phyloP scores from a whole-genome alignment of 2,113 vertebrate genomes.

The Cyphomyrus plagiostoma region DNA sequence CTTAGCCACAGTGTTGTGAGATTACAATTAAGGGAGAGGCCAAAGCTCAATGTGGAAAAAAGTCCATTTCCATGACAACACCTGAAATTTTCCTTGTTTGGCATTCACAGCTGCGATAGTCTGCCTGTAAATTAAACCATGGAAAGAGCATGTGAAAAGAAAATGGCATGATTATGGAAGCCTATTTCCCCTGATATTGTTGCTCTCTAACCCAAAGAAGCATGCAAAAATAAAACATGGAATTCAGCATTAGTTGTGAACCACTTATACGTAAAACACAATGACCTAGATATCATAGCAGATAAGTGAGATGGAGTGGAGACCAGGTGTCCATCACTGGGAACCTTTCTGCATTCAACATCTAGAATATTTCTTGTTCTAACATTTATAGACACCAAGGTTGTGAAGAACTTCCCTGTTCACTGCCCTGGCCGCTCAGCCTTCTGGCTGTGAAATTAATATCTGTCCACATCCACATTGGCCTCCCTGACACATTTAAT shows the following conservation, averaged over 20 bases:
- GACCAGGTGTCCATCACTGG: neutral
- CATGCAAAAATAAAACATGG: neutral
- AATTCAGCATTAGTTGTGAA: neutral
- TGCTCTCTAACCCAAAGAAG: neutral
- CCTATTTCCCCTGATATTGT: neutral
- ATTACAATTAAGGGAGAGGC: neutral
- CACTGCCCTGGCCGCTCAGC: neutral
- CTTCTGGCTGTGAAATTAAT: constrained; percentile 11
- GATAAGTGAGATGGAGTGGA: neutral
- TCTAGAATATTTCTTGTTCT: neutral
- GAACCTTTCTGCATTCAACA: neutral
- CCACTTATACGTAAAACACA: neutral
- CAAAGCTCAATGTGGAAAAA: constrained; percentile 7
- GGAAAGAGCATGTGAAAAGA: neutral
- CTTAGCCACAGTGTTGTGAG: neutral
- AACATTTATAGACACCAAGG: neutral
- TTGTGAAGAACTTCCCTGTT: neutral
- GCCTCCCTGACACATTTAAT: constrained; percentile 52
- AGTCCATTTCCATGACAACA: constrained; percentile 23
- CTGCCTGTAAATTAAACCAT: neutral
- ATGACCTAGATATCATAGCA: neutral
- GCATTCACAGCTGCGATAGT: neutral
- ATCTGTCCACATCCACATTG: constrained; percentile 24
- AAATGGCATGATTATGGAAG: neutral
- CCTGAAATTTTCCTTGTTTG: constrained; percentile 10